Conservation (phyloP, 2,888 invertebrate genomes). For the Melikaiella ostensackeni region DNA sequence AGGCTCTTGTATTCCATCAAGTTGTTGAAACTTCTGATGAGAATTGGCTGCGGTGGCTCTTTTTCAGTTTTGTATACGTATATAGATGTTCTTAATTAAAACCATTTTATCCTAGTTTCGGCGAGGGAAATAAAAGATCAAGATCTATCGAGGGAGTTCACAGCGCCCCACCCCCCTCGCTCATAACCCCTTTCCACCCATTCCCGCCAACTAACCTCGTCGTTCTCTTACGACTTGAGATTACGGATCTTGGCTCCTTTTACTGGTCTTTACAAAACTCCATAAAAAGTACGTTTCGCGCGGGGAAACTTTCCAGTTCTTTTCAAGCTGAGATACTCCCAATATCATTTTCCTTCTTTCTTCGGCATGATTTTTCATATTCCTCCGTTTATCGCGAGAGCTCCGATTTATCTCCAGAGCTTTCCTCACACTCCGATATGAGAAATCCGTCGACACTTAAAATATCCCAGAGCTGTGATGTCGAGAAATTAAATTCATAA, state of each 20-base stretch:
- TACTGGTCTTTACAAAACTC: constrained; percentile 50
- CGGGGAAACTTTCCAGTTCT: constrained; percentile 44
- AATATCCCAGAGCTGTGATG: background rate
- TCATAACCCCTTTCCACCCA: constrained; percentile 21
- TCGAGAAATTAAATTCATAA: background rate
- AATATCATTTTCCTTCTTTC: constrained; percentile 39
- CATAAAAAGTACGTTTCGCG: constrained; percentile 45
- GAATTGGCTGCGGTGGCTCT: background rate
- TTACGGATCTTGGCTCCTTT: constrained; percentile 54
- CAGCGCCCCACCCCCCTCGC: background rate
- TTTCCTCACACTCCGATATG: background rate
- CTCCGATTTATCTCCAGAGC: background rate
- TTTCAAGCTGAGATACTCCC: constrained; percentile 41
- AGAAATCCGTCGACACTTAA: constrained; percentile 1
- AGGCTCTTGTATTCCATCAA: background rate
- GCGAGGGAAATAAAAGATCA: constrained; percentile 42
- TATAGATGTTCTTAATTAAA: constrained; percentile 64
- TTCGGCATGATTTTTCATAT: constrained; percentile 39
- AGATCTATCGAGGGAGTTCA: constrained; percentile 52
- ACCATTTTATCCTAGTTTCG: constrained; percentile 60
- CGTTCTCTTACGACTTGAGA: constrained; percentile 52
- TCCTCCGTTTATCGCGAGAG: background rate
- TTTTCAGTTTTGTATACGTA: background rate
- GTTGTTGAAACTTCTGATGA: background rate
- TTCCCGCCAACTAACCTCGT: constrained; percentile 47